Conservation (phyloP, 1,140 invertebrate genomes). For the Cardiocondyla obscurior region DNA sequence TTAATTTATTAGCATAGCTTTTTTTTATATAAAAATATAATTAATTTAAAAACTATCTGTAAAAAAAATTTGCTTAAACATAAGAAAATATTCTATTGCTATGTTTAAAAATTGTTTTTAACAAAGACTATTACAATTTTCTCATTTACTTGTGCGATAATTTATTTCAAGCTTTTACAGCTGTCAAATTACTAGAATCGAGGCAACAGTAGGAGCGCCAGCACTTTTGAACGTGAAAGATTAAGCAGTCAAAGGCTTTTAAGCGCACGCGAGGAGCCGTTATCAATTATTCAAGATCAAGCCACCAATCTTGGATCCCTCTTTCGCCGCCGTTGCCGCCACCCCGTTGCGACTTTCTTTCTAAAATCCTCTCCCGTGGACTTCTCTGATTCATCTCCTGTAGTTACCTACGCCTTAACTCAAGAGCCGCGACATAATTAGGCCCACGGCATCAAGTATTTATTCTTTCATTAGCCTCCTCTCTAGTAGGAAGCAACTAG, state of each 20-base stretch:
- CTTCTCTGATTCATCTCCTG: slow-evolving; percentile 56
- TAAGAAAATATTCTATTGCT: not conserved
- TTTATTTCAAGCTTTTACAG: not conserved
- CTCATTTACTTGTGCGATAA: not conserved
- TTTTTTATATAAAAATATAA: not conserved
- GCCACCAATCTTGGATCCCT: slow-evolving; percentile 70
- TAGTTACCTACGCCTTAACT: slow-evolving; percentile 32
- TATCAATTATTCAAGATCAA: slow-evolving; percentile 79
- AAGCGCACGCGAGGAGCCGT: slow-evolving; percentile 66
- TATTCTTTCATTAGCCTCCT: slow-evolving; percentile 72
- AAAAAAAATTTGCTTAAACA: not conserved
- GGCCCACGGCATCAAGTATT: slow-evolving; percentile 72
- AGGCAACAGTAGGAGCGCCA: not conserved
- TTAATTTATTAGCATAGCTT: not conserved
- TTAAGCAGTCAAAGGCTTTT: slow-evolving; percentile 65
- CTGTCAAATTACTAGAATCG: slow-evolving; percentile 6
- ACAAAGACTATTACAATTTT: not conserved
- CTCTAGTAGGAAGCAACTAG: slow-evolving; percentile 33
- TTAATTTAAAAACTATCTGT: not conserved
- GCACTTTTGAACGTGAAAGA: slow-evolving; percentile 37
- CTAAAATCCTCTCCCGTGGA: slow-evolving; percentile 33
- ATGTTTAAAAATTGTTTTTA: not conserved
- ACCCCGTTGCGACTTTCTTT: slow-evolving; percentile 32
- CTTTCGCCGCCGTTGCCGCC: slow-evolving; percentile 31
- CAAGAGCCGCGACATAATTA: slow-evolving; percentile 74